Evolutionary conservation across 2,113 vertebrate genomes (phyloP).

Genomic region (Triplophysa siluroides): DNA sequence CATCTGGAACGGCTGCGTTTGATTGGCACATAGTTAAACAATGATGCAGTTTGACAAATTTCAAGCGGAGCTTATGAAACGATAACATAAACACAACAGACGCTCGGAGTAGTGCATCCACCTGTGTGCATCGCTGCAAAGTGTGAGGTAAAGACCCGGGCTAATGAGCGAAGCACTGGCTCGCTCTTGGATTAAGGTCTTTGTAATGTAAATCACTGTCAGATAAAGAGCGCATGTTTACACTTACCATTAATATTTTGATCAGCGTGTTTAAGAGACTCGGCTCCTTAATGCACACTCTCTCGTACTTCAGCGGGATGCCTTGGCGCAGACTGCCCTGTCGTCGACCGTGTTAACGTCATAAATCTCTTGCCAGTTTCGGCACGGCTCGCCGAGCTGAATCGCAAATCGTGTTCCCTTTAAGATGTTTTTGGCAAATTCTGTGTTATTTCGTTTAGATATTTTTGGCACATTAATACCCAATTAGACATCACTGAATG

Average conservation of each 20-base stretch:
- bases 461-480: slow-evolving; percentile 73
- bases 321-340: slow-evolving; percentile 71
- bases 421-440: slow-evolving; percentile 72
- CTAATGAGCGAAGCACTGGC: slow-evolving; percentile 82
- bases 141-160: slow-evolving; percentile 84
- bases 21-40: slow-evolving; percentile 90
- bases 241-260: slow-evolving; percentile 85
- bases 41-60: slow-evolving; percentile 95
- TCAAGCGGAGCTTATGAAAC: slow-evolving; percentile 90
- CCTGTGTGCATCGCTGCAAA: slow-evolving; percentile 81
- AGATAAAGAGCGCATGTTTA: slow-evolving; percentile 85
- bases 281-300: slow-evolving; percentile 86
- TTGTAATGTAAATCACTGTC: slow-evolving; percentile 84
- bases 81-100: slow-evolving; percentile 87
- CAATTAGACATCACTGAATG: slow-evolving; percentile 67
- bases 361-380: slow-evolving; percentile 73
- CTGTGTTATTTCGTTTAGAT: slow-evolving; percentile 71
- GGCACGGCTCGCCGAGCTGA: slow-evolving; percentile 54
- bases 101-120: slow-evolving; percentile 80
- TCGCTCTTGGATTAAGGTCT: slow-evolving; percentile 79
- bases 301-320: slow-evolving; percentile 71
- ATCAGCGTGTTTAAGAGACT: slow-evolving; percentile 85
- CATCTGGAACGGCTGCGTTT: slow-evolving; percentile 84
- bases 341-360: slow-evolving; percentile 81
- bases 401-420: slow-evolving; percentile 65